phyloP scores from a whole-genome alignment of 2,113 vertebrate genomes.

The Cephalopholis sonnerati region DNA sequence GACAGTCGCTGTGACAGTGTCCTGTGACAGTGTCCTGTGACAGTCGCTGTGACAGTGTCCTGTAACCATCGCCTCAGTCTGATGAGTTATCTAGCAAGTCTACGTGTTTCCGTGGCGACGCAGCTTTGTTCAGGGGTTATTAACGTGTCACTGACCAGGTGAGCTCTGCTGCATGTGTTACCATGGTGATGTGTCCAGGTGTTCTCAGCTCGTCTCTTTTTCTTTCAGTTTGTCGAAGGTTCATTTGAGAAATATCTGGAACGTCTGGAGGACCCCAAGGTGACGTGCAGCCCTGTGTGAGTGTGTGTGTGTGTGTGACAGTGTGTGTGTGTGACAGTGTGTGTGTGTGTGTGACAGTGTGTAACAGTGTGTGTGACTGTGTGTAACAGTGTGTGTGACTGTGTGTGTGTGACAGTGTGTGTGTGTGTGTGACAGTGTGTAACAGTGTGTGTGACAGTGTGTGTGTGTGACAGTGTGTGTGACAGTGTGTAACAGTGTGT shows the following conservation, averaged over 20 bases:
- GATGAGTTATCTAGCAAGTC: too few species aligned
- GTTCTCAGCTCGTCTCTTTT: not conserved
- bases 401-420: not conserved
- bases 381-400: too few species aligned
- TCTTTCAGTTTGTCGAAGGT: slow-evolving; percentile 93
- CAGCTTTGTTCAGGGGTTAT: too few species aligned
- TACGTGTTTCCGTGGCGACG: too few species aligned
- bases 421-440: not conserved
- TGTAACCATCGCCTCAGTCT: too few species aligned
- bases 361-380: not conserved
- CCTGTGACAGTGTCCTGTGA: too few species aligned
- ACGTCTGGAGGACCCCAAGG: slow-evolving; percentile 94
- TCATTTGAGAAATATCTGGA: slow-evolving; percentile 97
- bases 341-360: not conserved
- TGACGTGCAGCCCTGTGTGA: slow-evolving; percentile 68
- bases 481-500: too few species aligned
- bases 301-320: not conserved
- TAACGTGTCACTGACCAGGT: too few species aligned
- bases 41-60: too few species aligned
- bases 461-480: not conserved
- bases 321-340: not conserved
- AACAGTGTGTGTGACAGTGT: not conserved
- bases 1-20: too few species aligned
- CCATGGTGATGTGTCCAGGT: too few species aligned
- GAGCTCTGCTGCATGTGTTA: too few species aligned